A percentile compares a stretch with the other conserved stretches of the same genome.
Conservation (phyloP, 2,888 invertebrate genomes). For the Spodoptera exigua region DNA sequence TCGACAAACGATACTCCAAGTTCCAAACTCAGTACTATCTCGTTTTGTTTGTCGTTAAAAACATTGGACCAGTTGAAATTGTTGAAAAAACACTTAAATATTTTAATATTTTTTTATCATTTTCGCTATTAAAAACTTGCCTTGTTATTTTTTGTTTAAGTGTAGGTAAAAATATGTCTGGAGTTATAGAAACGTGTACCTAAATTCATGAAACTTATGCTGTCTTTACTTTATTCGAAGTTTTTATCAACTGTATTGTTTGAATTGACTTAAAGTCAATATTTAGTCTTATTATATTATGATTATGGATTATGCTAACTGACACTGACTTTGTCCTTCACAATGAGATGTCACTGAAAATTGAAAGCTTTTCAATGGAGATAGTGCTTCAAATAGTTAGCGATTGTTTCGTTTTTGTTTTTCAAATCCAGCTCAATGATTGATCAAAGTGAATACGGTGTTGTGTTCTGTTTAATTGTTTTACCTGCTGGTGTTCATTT, state of each 20-base stretch:
- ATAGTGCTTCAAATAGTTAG: neutral
- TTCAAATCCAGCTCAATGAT: slow-evolving; percentile 46
- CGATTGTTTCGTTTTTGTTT: slow-evolving; percentile 29
- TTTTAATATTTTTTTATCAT: slow-evolving; percentile 35
- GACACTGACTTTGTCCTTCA: too few species aligned
- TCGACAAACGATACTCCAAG: slow-evolving; percentile 66
- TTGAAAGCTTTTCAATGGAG: neutral
- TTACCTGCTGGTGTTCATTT: slow-evolving; percentile 43
- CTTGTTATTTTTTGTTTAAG: slow-evolving; percentile 18
- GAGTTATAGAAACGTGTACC: too few species aligned
- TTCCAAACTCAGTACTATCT: slow-evolving; percentile 59
- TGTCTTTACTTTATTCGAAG: too few species aligned
- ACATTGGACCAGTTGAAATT: slow-evolving; percentile 53
- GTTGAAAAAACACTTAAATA: slow-evolving; percentile 40
- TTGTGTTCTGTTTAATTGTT: slow-evolving; percentile 58
- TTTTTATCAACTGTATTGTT: too few species aligned
- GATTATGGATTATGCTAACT: too few species aligned
- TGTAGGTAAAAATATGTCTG: neutral
- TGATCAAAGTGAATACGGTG: slow-evolving; percentile 62
- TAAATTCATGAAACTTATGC: too few species aligned
- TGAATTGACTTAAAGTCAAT: too few species aligned
- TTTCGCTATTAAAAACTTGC: neutral
- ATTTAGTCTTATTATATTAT: too few species aligned
- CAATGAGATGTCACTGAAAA: too few species aligned
- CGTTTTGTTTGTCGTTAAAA: slow-evolving; percentile 63